Conservation (phyloP, 2,888 invertebrate genomes). For the Geophilus truncorum region DNA sequence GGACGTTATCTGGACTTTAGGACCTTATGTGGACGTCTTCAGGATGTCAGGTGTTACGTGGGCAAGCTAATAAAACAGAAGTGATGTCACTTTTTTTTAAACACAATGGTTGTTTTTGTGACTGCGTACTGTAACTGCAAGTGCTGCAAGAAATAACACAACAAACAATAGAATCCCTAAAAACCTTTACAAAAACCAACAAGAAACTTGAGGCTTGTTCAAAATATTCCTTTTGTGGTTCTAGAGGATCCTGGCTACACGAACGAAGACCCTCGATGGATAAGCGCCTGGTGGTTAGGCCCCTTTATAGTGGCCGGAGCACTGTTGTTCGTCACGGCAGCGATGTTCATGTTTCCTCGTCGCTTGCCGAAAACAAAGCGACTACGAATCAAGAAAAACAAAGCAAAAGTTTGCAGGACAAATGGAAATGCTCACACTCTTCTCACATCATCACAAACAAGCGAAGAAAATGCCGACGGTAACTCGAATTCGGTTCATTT, state of each 20-base stretch:
- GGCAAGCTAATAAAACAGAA: too few relatives aligned
- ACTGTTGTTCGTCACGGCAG: constrained; percentile 72
- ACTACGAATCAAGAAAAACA: not conserved
- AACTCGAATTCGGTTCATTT: not conserved
- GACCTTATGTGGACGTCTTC: too few relatives aligned
- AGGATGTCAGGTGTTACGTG: too few relatives aligned
- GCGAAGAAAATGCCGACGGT: not conserved
- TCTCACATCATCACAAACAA: not conserved
- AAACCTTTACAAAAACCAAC: too few relatives aligned
- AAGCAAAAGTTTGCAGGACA: not conserved
- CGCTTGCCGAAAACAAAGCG: constrained; percentile 54
- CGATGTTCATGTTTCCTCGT: constrained; percentile 87
- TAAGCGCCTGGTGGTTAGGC: constrained; percentile 97
- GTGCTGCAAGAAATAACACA: too few relatives aligned
- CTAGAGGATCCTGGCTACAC: constrained; percentile 38
- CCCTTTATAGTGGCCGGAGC: constrained; percentile 71
- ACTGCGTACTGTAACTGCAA: too few relatives aligned
- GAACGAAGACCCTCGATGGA: constrained; percentile 75
- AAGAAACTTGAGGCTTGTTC: not conserved
- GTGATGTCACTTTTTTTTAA: too few relatives aligned
- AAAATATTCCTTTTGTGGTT: constrained; percentile 3
- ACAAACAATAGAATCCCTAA: too few relatives aligned
- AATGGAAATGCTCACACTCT: not conserved
- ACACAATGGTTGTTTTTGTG: too few relatives aligned
- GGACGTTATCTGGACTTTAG: too few relatives aligned